Evolutionary conservation across 2,113 vertebrate species (phyloP).

Genomic region (Maccullochella peelii): DNA sequence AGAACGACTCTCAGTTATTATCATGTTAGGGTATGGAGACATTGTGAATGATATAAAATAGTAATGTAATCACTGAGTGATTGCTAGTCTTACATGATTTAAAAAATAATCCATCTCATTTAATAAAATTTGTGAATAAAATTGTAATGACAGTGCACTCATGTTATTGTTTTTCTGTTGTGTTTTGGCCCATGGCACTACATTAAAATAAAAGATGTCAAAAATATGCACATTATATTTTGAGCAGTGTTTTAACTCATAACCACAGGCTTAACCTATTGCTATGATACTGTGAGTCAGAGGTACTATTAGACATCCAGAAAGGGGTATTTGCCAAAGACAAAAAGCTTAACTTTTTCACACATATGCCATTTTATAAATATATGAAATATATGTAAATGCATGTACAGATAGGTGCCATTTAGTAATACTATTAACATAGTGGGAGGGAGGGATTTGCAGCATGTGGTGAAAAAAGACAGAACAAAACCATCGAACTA

Average conservation of each 20-base stretch:
- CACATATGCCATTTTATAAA: background rate
- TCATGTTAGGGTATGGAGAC: background rate
- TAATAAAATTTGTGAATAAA: background rate
- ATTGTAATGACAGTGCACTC: background rate
- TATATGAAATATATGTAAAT: background rate
- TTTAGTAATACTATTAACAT: background rate
- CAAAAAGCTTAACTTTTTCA: background rate
- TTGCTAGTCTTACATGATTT: background rate
- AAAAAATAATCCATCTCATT: background rate
- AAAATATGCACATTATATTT: background rate
- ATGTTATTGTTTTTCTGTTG: no score
- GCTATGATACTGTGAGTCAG: background rate
- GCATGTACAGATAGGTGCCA: background rate
- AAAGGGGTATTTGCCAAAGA: background rate
- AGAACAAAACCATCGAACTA: slow-evolving; percentile 29
- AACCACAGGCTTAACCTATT: background rate
- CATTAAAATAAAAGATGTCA: background rate
- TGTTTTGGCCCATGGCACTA: background rate
- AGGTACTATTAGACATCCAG: background rate
- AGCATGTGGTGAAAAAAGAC: slow-evolving; percentile 21
- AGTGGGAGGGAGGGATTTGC: background rate
- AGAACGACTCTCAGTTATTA: background rate
- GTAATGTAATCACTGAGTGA: background rate
- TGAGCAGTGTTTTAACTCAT: background rate
- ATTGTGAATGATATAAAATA: background rate